A percentile compares a stretch with the other conserved stretches of the same genome.
phyloP scores from a whole-genome alignment of 2,113 vertebrate genomes.

The Polypterus senegalus region DNA sequence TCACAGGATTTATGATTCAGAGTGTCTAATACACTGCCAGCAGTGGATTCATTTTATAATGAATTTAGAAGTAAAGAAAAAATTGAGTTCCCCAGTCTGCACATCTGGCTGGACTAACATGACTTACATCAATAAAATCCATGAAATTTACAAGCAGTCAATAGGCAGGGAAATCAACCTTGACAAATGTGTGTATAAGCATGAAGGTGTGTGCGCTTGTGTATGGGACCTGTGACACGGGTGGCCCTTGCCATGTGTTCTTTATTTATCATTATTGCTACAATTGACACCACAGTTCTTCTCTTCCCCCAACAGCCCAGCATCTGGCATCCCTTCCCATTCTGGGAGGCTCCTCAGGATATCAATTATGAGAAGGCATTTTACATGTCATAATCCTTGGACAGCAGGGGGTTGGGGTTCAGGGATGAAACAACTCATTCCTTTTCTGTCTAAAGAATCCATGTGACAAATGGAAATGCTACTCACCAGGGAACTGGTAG shows the following conservation, averaged over 20 bases:
- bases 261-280: no score
- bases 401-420: not conserved
- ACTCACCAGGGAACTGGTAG: slow-evolving; percentile 96
- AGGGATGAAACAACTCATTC: slow-evolving; percentile 7
- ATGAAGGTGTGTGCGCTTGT: slow-evolving; percentile 24
- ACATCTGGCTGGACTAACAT: no score
- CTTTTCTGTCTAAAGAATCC: no score
- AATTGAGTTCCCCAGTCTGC: no score
- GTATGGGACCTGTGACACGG: not conserved
- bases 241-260: no score
- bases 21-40: no score
- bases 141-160: slow-evolving; percentile 57
- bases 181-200: slow-evolving; percentile 31
- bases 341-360: not conserved
- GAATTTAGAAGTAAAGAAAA: no score
- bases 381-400: not conserved
- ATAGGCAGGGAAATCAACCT: slow-evolving; percentile 18
- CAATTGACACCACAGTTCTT: no score
- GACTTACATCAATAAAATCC: slow-evolving; percentile 20
- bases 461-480: slow-evolving; percentile 7
- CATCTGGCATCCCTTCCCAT: not conserved
- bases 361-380: not conserved
- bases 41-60: no score
- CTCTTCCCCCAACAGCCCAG: no score
- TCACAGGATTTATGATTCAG: no score